A percentile compares a stretch with the other conserved stretches of the same genome.
phyloP scores from a whole-genome alignment of 2,797 vertebrate genomes.

The Micropoecilia bifurca region DNA sequence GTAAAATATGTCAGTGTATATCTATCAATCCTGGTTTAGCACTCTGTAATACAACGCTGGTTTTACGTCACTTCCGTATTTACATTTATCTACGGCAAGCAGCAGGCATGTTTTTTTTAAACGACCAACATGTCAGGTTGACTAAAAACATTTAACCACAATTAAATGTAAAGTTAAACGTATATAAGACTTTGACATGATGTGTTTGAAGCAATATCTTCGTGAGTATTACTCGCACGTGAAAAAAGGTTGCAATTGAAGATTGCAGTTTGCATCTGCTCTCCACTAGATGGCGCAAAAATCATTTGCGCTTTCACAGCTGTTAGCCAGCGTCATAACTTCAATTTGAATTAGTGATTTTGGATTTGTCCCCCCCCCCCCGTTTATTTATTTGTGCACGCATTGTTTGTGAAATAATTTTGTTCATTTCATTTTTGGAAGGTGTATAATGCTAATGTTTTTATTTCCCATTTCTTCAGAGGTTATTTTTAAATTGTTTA shows the following conservation, averaged over 20 bases:
- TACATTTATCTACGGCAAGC: conserved; percentile 68
- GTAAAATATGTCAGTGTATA: background rate
- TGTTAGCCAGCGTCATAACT: too few species aligned
- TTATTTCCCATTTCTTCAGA: background rate
- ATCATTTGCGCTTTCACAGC: background rate
- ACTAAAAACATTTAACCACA: background rate
- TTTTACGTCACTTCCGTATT: conserved; percentile 66
- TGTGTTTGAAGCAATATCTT: too few species aligned
- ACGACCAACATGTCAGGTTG: background rate
- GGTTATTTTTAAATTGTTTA: background rate
- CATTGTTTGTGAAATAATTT: background rate
- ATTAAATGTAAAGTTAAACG: background rate
- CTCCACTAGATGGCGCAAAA: background rate
- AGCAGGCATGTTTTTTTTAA: fast-evolving
- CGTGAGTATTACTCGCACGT: background rate
- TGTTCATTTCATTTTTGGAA: background rate
- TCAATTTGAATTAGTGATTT: too few species aligned
- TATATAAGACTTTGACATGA: background rate
- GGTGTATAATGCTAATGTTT: background rate
- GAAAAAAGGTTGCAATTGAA: background rate
- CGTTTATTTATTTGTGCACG: background rate
- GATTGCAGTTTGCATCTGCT: background rate
- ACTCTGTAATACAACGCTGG: fast-evolving
- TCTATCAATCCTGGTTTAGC: too few species aligned
- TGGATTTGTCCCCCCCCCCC: background rate